Conservation (phyloP, 2,888 invertebrate species). For the Tuberolachnus salignus region DNA sequence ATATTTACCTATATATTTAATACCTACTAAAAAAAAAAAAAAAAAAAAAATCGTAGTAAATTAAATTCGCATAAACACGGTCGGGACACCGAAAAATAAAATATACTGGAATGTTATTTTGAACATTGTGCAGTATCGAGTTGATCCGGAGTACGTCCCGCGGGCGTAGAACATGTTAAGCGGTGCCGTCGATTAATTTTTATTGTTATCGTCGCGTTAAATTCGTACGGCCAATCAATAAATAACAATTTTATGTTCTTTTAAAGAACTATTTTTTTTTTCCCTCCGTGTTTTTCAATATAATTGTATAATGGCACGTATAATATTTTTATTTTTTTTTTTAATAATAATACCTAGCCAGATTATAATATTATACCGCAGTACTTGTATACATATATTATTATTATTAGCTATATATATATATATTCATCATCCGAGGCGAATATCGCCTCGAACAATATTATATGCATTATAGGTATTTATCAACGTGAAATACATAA, state of each 20-base stretch:
- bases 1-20: no score
- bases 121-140: no score
- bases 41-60: no score
- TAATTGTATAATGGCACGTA: not conserved
- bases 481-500: no score
- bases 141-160: not conserved
- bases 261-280: not conserved
- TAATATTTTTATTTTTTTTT: constrained; percentile 8
- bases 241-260: not conserved
- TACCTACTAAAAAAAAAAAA: no score
- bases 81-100: no score
- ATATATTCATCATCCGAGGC: not conserved
- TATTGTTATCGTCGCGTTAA: constrained; percentile 12
- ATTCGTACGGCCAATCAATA: constrained; percentile 3
- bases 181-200: not conserved
- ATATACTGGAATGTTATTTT: not conserved
- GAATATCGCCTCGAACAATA: not conserved
- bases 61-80: no score
- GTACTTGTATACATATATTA: no score
- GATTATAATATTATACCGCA: not conserved
- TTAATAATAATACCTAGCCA: no score
- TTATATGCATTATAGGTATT: no score
- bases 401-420: not conserved
- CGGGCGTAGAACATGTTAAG: not conserved
- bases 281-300: not conserved